phyloP scores from a whole-genome alignment of 2,113 vertebrate genomes.

The Sinocyclocheilus maitianheensis region DNA sequence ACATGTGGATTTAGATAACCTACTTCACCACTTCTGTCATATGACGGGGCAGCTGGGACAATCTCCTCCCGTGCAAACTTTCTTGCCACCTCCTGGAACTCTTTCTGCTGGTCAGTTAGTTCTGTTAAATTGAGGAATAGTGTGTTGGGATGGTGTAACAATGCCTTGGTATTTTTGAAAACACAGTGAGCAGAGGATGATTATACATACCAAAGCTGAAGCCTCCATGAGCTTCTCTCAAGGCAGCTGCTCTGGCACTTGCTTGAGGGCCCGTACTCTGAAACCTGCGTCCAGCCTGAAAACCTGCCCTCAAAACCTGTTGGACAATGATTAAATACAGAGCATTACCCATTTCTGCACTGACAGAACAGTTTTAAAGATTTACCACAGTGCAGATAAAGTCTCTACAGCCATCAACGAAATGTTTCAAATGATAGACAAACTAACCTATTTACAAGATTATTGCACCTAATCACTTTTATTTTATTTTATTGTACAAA shows the following conservation, averaged over 20 bases:
- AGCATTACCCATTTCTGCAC: neutral
- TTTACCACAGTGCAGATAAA: neutral
- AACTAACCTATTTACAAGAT: neutral
- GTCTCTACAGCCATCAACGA: neutral
- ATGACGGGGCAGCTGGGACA: slow-evolving; percentile 80
- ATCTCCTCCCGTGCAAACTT: slow-evolving; percentile 93
- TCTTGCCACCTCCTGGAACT: slow-evolving; percentile 87
- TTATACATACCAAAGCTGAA: slow-evolving; percentile 84
- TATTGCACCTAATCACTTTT: neutral
- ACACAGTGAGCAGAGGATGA: neutral
- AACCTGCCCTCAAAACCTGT: slow-evolving; percentile 73
- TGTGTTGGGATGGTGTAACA: neutral
- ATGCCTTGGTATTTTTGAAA: neutral
- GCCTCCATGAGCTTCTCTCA: slow-evolving; percentile 63
- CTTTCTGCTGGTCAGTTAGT: slow-evolving; percentile 87
- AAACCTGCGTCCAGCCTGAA: slow-evolving; percentile 73
- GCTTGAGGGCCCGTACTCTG: slow-evolving; percentile 73
- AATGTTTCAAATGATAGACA: neutral
- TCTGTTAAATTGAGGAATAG: slow-evolving; percentile 68
- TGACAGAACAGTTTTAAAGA: neutral
- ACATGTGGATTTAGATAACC: slow-evolving; percentile 50
- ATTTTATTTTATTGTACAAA: neutral
- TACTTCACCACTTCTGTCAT: slow-evolving; percentile 89
- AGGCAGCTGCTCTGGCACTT: slow-evolving; percentile 52
- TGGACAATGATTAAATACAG: neutral